These are phyloP conservation scores for Caenorhabditis becei DNA, from an alignment of 2,888 invertebrate species.

Conservation along the genomic window DNA sequence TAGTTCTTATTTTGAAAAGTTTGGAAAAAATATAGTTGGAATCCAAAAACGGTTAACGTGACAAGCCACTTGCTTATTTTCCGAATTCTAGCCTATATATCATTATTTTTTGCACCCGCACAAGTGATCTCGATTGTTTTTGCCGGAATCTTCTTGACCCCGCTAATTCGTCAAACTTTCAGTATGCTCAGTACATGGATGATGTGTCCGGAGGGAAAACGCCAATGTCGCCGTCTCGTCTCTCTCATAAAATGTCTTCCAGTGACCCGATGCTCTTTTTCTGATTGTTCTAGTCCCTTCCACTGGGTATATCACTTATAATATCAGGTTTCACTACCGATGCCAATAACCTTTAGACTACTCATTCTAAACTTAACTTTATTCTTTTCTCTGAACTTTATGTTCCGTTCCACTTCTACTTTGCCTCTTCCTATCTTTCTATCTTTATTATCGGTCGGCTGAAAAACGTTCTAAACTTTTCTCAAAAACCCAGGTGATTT, in stretches of 20 bases:
- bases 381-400: neutral
- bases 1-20: too few relatives aligned
- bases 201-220: conserved; percentile 71
- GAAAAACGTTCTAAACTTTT: neutral
- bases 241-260: conserved; percentile 74
- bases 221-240: conserved; percentile 69
- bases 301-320: conserved; percentile 46
- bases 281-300: conserved; percentile 35
- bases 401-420: conserved; percentile 4
- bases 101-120: conserved; percentile 44
- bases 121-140: conserved; percentile 54
- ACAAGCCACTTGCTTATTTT: conserved; percentile 18
- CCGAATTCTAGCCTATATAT: conserved; percentile 35
- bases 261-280: conserved; percentile 77
- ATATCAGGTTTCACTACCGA: conserved; percentile 58
- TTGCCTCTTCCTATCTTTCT: neutral
- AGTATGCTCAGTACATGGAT: conserved; percentile 78
- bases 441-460: conserved; percentile 10
- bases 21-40: too few relatives aligned
- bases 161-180: conserved; percentile 38
- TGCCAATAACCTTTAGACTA: conserved; percentile 12
- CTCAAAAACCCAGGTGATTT: conserved; percentile 38
- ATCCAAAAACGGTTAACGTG: neutral
- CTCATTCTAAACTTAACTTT: neutral
- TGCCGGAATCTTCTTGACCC: conserved; percentile 11